Base-by-base conservation (phyloP, 2,797 vertebrate genomes). In the Pangasius krempfi region DNA sequence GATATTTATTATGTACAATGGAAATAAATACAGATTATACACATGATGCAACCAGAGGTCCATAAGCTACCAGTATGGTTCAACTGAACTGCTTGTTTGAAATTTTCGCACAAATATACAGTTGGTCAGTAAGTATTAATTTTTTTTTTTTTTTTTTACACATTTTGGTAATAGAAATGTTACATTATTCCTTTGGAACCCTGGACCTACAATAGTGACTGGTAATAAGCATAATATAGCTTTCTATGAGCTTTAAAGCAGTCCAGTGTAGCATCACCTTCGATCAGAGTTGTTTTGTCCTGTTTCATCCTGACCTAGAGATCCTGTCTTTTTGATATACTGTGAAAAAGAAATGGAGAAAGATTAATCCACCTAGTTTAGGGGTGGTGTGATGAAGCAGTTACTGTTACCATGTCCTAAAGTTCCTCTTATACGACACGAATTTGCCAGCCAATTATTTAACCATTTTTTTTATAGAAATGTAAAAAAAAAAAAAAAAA, bases 261-360 rank as follows among this genome's bases (percentile, higher is more conserved):
- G 25, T 75, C 37, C 72, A 47, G 37, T 0, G 60, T 66, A 54
- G 40, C 40, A 79, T 79, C 86, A 86, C 6, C n/a, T 52, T 66
- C 40, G 2, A 25, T 66, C 73, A 1, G 30, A 56, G 54, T 30
- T 56, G 20, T 14, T 66, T 22, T 72, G 18, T 44, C 20, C 54
- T 1, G 33, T 72, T 37, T 80, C 62, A 33, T 84, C 30, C 8
- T 68, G 18, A 90, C 10, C 27, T 27, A n/a, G 25, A 52, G 62
- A 18, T 87, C 87, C 75, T 64, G 40, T 50, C 13, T 83, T 85
- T 86, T 89, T 90, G 20, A 83, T 40, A 22, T 92, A 92, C 92
- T 92, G 76, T 6, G 64, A 70, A 18, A 22, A 13, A 16, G 6
- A 52, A 52, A 37, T 0, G 20, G 37, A 70, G 3, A 78, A 16